phyloP scores from a whole-genome alignment of 2,888 invertebrate genomes.

The Mantis religiosa region DNA sequence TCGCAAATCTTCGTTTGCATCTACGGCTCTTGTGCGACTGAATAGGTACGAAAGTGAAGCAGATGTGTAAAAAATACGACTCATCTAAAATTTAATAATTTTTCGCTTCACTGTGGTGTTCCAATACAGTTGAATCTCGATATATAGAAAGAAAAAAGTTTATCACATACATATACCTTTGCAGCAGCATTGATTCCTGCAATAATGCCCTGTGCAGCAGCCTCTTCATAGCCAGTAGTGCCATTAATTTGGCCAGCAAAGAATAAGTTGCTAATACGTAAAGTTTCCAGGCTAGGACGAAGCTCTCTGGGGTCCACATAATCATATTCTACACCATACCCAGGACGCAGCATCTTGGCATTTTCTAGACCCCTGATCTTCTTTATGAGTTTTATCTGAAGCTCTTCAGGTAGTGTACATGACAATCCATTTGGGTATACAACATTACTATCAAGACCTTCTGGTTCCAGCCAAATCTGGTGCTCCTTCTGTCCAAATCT shows the following conservation, averaged over 20 bases:
- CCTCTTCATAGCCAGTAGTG: slow-evolving; percentile 89
- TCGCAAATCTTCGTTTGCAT: no score
- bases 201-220: slow-evolving; percentile 82
- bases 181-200: slow-evolving; percentile 77
- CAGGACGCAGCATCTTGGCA: slow-evolving; percentile 60
- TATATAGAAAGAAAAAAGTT: no score
- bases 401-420: slow-evolving; percentile 74
- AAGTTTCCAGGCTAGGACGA: slow-evolving; percentile 67
- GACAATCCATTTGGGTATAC: slow-evolving; percentile 84
- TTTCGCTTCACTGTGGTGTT: no score
- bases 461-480: slow-evolving; percentile 83
- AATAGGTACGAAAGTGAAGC: no score
- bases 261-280: slow-evolving; percentile 64
- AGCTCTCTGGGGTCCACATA: slow-evolving; percentile 82
- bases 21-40: no score
- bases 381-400: slow-evolving; percentile 65
- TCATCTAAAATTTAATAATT: no score
- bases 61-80: no score
- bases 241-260: slow-evolving; percentile 92
- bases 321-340: slow-evolving; percentile 86
- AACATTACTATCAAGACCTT: slow-evolving; percentile 70
- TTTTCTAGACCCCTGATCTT: slow-evolving; percentile 71
- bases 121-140: no score
- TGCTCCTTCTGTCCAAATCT: slow-evolving; percentile 64
- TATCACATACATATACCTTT: slow-evolving; percentile 42